Conservation (phyloP, 2,797 vertebrate genomes). For the Phoebastria nigripes region DNA sequence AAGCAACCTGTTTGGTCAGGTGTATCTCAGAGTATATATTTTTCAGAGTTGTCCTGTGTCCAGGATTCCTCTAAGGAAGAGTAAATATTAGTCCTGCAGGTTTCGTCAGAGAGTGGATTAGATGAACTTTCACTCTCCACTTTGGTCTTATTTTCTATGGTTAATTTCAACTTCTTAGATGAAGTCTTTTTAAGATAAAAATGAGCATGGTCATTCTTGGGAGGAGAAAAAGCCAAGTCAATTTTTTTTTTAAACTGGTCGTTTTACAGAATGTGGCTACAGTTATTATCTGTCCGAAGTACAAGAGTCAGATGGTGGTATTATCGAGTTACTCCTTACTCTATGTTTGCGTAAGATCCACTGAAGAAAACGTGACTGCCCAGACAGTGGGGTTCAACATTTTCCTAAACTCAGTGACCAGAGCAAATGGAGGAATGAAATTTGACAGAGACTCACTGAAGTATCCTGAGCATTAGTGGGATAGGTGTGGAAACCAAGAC, state of each 20-base stretch:
- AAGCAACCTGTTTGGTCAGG: conserved; percentile 48
- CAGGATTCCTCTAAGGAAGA: not conserved
- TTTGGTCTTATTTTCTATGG: not conserved
- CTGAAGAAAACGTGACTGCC: not conserved
- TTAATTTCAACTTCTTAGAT: not conserved
- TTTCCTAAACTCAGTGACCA: not conserved
- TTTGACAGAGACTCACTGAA: not conserved
- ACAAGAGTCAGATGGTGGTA: not conserved
- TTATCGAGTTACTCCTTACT: not conserved
- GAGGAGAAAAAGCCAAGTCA: not conserved
- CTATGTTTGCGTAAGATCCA: not conserved
- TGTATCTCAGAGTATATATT: not conserved
- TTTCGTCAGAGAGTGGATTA: not conserved
- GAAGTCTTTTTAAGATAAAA: not conserved
- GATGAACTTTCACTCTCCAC: not conserved
- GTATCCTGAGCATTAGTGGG: not conserved
- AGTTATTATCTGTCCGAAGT: not conserved
- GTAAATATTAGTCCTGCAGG: conserved; percentile 25
- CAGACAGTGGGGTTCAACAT: not conserved
- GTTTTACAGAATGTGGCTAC: not conserved
- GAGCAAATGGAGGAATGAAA: not conserved
- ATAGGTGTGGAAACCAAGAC: not conserved
- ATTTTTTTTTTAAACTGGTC: not conserved
- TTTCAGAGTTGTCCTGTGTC: not conserved
- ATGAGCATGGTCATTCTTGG: not conserved